Evolutionary conservation across 1,140 invertebrate genomes (phyloP).

Genomic region (Maniola jurtina): DNA sequence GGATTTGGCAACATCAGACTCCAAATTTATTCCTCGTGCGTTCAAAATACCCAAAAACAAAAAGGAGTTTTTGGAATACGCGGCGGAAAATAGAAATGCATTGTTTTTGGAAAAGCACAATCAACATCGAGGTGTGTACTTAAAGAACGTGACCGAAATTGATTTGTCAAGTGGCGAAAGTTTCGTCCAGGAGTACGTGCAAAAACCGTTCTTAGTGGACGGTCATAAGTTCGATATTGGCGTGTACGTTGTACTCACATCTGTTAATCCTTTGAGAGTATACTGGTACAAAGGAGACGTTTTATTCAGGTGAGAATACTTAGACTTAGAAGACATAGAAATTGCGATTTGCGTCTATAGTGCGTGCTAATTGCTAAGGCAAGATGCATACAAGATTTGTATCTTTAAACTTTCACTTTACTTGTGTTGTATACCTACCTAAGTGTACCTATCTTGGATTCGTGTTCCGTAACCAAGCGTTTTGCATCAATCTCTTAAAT

Average conservation of each 20-base stretch:
- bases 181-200: slow-evolving; percentile 95
- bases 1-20: slow-evolving; percentile 88
- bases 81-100: slow-evolving; percentile 82
- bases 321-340: neutral
- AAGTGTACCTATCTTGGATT: neutral
- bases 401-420: neutral
- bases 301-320: slow-evolving; percentile 84
- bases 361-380: neutral
- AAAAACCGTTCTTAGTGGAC: slow-evolving; percentile 90
- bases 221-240: slow-evolving; percentile 98
- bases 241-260: slow-evolving; percentile 95
- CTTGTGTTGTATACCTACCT: neutral
- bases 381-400: neutral
- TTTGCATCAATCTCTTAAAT: no score
- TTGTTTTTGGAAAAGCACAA: slow-evolving; percentile 96
- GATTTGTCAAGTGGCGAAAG: slow-evolving; percentile 86
- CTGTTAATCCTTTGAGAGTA: slow-evolving; percentile 92
- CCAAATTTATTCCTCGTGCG: slow-evolving; percentile 90
- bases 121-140: slow-evolving; percentile 92
- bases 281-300: slow-evolving; percentile 95
- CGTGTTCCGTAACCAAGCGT: no score
- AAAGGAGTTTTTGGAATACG: slow-evolving; percentile 86
- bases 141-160: slow-evolving; percentile 85
- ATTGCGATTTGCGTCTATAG: no score
- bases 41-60: slow-evolving; percentile 92